A percentile compares a stretch with the other conserved stretches of the same genome.
These are phyloP conservation scores for Hycleus phaleratus DNA, from an alignment of 1,140 invertebrate species.

Conservation along the genomic window DNA sequence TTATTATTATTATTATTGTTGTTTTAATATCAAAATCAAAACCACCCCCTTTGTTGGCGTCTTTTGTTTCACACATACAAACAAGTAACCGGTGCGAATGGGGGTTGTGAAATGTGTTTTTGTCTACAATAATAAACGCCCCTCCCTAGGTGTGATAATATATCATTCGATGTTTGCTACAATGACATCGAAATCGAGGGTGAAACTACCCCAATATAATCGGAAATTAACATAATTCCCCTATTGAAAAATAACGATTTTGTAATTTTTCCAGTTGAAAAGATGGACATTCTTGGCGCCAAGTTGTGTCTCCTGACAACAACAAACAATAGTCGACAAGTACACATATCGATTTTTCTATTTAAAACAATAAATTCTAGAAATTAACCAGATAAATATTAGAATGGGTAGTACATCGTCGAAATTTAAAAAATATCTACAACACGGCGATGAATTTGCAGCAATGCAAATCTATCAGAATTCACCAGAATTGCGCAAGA, in stretches of 20 bases:
- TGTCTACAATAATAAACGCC: background rate
- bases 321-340: conserved; percentile 8
- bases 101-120: conserved; percentile 5
- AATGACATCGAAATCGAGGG: too few relatives aligned
- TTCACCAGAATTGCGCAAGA: conserved; percentile 55
- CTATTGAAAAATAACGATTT: too few relatives aligned
- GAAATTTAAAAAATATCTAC: conserved; percentile 65
- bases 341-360: conserved; percentile 26
- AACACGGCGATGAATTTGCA: conserved; percentile 63
- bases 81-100: too few relatives aligned
- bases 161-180: too few relatives aligned
- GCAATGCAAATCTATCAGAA: conserved; percentile 55
- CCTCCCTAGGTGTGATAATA: conserved; percentile 7
- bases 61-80: too few relatives aligned
- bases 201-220: too few relatives aligned
- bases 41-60: too few relatives aligned
- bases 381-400: conserved; percentile 12
- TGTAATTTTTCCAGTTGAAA: conserved; percentile 20
- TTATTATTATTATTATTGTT: too few relatives aligned
- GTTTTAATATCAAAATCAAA: too few relatives aligned
- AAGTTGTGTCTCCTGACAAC: conserved; percentile 32
- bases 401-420: conserved; percentile 61
- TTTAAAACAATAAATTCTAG: background rate
- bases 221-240: too few relatives aligned
- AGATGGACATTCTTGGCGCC: conserved; percentile 22